phyloP scores from a whole-genome alignment of 2,888 invertebrate genomes.

The Chymomyza fuscimana region DNA sequence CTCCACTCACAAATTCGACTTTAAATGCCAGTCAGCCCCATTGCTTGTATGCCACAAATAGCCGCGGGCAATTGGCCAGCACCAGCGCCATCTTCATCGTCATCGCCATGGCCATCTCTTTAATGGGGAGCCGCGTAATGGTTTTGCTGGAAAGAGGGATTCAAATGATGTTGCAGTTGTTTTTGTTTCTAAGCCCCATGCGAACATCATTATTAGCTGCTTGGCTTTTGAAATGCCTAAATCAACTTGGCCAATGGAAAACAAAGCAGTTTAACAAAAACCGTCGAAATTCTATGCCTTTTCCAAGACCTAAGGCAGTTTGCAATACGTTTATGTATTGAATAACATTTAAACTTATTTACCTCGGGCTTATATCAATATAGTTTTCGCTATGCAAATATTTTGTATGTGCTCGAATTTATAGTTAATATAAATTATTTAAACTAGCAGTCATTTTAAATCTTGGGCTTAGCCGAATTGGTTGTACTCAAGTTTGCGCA shows the following conservation, averaged over 20 bases:
- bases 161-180: slow-evolving; percentile 22
- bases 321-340: slow-evolving; percentile 36
- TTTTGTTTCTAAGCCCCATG: slow-evolving; percentile 19
- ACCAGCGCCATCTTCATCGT: too few relatives aligned
- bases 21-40: slow-evolving; percentile 44
- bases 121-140: neutral
- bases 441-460: neutral
- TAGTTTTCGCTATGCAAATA: slow-evolving; percentile 18
- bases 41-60: slow-evolving; percentile 35
- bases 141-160: slow-evolving; percentile 33
- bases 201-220: slow-evolving; percentile 9
- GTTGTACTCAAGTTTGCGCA: too few relatives aligned
- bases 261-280: neutral
- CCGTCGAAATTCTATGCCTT: slow-evolving; percentile 2
- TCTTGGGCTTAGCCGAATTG: too few relatives aligned
- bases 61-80: slow-evolving; percentile 11
- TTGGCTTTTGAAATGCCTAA: slow-evolving; percentile 23
- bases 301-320: slow-evolving; percentile 26
- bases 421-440: neutral
- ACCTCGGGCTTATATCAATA: neutral
- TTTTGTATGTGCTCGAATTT: neutral
- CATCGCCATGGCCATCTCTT: neutral
- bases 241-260: neutral
- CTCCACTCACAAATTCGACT: slow-evolving; percentile 22
- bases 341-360: slow-evolving; percentile 28